Conservation (phyloP, 2,888 invertebrate genomes). For the Dicyrtoma fusca region DNA sequence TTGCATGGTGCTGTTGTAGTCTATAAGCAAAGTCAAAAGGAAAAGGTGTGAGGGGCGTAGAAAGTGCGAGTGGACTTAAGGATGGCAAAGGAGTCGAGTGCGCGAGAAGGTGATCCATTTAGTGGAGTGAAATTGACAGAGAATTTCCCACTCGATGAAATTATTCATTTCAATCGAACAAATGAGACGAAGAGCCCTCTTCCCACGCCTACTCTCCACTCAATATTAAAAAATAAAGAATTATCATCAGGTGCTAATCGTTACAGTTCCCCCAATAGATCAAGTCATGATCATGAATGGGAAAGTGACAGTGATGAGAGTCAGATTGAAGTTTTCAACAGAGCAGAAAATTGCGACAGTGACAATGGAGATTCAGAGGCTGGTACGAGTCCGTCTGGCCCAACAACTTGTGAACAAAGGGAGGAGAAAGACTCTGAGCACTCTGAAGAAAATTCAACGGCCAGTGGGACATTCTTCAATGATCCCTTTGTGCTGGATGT, state of each 20-base stretch:
- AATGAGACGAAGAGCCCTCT: neutral
- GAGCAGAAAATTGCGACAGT: conserved; percentile 11
- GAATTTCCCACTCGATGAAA: conserved; percentile 15
- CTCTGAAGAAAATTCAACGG: neutral
- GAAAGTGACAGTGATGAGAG: conserved; percentile 6
- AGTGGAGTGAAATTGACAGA: conserved; percentile 6
- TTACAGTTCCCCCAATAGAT: neutral
- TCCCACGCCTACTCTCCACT: neutral
- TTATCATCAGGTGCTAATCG: neutral
- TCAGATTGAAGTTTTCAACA: conserved; percentile 12
- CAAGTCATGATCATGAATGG: conserved; percentile 7
- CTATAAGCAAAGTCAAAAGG: neutral
- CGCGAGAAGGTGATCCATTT: neutral
- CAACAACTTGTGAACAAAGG: too few relatives aligned
- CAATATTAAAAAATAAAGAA: too few relatives aligned
- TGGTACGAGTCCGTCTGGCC: neutral
- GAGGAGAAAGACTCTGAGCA: neutral
- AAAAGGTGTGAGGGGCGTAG: too few relatives aligned
- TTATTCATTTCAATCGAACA: conserved; percentile 12
- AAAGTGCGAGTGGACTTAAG: too few relatives aligned
- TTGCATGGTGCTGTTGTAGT: neutral
- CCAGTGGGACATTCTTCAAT: neutral
- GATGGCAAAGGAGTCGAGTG: too few relatives aligned
- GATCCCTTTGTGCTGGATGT: conserved; percentile 37
- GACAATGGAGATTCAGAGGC: conserved; percentile 5